These are phyloP conservation scores for Cecidostiba fungosa DNA, from an alignment of 2,888 invertebrate genomes.

Conservation along the genomic window DNA sequence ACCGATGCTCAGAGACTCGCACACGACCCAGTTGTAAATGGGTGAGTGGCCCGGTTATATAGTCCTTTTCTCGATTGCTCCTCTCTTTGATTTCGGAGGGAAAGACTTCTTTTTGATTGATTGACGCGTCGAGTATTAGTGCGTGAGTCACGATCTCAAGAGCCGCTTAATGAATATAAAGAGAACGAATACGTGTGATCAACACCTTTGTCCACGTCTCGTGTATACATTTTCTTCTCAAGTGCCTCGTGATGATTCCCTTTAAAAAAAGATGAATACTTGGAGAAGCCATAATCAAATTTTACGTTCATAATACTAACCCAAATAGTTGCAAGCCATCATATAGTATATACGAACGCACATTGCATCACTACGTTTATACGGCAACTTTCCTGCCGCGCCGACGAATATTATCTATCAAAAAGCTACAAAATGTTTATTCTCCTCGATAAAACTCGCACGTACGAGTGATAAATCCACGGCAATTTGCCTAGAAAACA, in stretches of 20 bases:
- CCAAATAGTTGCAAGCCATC: background rate
- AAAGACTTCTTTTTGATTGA: background rate
- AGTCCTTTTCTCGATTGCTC: constrained; percentile 51
- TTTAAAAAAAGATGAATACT: background rate
- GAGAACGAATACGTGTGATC: background rate
- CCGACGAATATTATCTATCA: background rate
- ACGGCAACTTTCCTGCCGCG: background rate
- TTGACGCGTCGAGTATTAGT: constrained; percentile 2
- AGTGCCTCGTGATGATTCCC: background rate
- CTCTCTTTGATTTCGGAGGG: constrained; percentile 13
- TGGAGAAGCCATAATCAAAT: background rate
- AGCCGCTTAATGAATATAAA: background rate
- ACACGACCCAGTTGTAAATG: constrained; percentile 78
- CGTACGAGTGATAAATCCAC: constrained; percentile 17
- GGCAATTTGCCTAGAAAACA: constrained; percentile 34
- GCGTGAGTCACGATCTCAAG: constrained; percentile 1
- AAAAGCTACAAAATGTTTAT: background rate
- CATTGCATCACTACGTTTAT: background rate
- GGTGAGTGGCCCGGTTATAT: constrained; percentile 76
- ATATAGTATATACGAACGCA: background rate
- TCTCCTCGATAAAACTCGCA: background rate
- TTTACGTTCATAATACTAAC: background rate
- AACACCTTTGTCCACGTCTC: background rate
- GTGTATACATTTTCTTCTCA: background rate
- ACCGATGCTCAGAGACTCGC: background rate